These are phyloP conservation scores for Nomada goodeniana DNA, from an alignment of 2,888 invertebrate genomes.

Conservation along the genomic window DNA sequence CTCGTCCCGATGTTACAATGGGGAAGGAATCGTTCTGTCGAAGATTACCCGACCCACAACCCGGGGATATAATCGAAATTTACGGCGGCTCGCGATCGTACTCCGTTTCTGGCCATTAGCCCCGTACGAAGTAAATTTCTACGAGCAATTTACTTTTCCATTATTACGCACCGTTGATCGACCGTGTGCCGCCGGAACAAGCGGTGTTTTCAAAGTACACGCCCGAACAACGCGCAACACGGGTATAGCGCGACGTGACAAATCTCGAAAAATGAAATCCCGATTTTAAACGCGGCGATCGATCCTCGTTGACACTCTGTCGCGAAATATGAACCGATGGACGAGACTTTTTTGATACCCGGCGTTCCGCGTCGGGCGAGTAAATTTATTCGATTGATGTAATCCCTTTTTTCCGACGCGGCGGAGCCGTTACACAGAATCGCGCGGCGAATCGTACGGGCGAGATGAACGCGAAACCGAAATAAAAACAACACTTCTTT, in stretches of 20 bases:
- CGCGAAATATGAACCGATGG: not conserved
- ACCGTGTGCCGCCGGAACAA: not conserved
- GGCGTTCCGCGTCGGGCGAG: not conserved
- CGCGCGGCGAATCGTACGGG: not conserved
- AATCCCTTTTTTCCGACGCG: not conserved
- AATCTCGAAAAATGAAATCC: not conserved
- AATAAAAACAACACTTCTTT: no score
- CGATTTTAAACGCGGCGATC: slow-evolving; percentile 1
- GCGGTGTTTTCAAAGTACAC: not conserved
- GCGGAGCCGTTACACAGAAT: not conserved
- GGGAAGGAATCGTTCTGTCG: slow-evolving; percentile 34
- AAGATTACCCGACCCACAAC: not conserved
- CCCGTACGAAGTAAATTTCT: slow-evolving; percentile 20
- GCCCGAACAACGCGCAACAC: not conserved
- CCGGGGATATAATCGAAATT: slow-evolving; percentile 44
- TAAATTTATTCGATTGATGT: not conserved
- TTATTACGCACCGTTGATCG: not conserved
- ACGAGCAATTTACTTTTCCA: slow-evolving; percentile 18
- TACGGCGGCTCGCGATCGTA: not conserved
- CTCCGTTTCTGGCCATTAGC: slow-evolving; percentile 7
- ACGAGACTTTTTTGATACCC: not conserved
- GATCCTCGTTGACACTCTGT: not conserved
- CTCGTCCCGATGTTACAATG: slow-evolving; percentile 31
- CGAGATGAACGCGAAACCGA: not conserved
- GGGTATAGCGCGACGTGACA: not conserved